Percentiles rank a stretch among this genome's conserved stretches.
Conservation (phyloP, 2,113 vertebrate species). For the Tachycineta bicolor region DNA sequence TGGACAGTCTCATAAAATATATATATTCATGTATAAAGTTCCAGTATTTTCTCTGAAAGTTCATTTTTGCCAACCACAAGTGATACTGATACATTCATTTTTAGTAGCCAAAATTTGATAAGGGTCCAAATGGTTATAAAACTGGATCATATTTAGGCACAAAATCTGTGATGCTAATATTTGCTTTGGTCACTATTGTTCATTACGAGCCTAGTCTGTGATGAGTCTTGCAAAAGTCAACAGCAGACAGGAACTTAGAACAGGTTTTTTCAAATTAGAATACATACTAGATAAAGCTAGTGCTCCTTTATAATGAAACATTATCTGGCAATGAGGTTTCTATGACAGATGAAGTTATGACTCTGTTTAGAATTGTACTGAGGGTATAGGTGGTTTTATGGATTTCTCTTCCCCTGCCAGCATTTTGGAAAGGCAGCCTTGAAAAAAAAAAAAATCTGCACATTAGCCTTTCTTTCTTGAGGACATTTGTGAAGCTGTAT, state of each 20-base stretch:
- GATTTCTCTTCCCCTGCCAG: background rate
- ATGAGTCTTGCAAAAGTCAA: background rate
- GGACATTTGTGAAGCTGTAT: slow-evolving; percentile 2
- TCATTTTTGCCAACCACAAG: background rate
- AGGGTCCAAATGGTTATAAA: background rate
- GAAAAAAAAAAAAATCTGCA: background rate
- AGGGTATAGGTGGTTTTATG: background rate
- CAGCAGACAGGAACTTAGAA: background rate
- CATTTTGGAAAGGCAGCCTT: background rate
- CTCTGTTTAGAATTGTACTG: background rate
- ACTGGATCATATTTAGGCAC: background rate
- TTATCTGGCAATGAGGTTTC: background rate
- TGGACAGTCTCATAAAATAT: background rate
- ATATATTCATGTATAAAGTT: background rate
- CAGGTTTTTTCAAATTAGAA: background rate
- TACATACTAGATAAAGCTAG: background rate
- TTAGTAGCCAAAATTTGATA: background rate
- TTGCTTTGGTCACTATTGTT: background rate
- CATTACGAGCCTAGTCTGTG: background rate
- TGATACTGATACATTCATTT: background rate
- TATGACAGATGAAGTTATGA: background rate
- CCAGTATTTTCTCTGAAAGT: background rate
- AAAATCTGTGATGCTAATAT: background rate
- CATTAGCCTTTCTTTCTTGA: slow-evolving; percentile 15
- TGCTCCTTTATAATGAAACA: background rate